Base-by-base conservation (phyloP, 1,140 invertebrate genomes). In the Uloborus diversus region DNA sequence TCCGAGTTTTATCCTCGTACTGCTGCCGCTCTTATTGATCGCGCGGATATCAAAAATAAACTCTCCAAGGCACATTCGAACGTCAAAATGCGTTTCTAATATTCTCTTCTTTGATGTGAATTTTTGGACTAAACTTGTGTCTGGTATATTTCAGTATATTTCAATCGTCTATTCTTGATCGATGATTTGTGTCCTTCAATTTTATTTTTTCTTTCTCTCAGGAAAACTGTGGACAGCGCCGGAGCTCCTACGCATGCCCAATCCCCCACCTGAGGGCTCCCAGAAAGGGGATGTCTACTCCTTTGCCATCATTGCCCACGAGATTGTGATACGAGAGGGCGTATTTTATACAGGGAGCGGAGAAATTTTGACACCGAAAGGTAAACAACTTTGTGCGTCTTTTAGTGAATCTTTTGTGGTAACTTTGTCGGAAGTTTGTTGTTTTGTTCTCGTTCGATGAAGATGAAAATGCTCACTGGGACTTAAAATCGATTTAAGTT, bases 221-320 rank as follows among this genome's bases (percentile, higher is more conserved):
- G 94, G 92, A 88, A 90, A 96, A 86, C 91, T 99, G 84, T 99
- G 97, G 96, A 96, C 94, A 86, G 95, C 96, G 25, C 97, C 97
- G 20, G 97, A 99, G 86, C 86, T 98, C 30, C 87, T 99, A 78
- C 90, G 96, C 82, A 90, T 88, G 84, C 87, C 85, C n/a, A 90
- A 91, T 9, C 89, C 90, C 0, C 91, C 93, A 84, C 94, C 94
- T 2, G 85, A 90, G 79, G 92, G 92, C n/a, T 92, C 92, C 27
- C 94, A 93, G 85, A 94, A 95, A 87, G 95, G 92, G 11, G 96
- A 99, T 87, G 92, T 98, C 20, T 98, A 97, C 86, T 94, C 96
- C 59, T 98, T 98, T 88, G 94, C 93, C 64, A 96, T 98, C 81
- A 96, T 99, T 83, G 89, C 97, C 53, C 96, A 95, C 85, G 96